Evolutionary conservation across 2,888 invertebrate species (phyloP), one percentile per base, ranked within the genome.

Genomic region (Chironomus tentans): DNA sequence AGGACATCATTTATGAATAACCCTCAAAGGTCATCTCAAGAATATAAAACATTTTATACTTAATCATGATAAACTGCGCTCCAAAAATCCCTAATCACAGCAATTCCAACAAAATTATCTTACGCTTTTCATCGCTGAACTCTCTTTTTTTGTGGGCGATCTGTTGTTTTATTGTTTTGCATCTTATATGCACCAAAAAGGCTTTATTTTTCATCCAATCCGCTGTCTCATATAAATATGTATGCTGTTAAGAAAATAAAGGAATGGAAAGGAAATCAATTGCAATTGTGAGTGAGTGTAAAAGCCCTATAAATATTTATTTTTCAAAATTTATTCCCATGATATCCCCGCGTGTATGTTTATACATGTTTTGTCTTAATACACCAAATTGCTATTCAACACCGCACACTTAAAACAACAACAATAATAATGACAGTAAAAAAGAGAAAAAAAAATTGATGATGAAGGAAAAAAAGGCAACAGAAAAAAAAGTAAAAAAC

Each of bases 281-380:
- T 65, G 65, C 65, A 21, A 65, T 65, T 65, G 65, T 65, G 65
- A 65, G 18, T 21, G 65, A 65, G 65, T 24, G 65, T 24, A 65
- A 65, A 24, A 22, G 10, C 65, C 22, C 21, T 21, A 65, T 65
- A 65, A 65, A 65, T 65, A 65, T 65, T 65, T 65, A 65, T 65
- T 65, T 65, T 21, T 65, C 65, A 56, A 65, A 65, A 65, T 65
- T 65, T 65, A 65, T 65, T 65, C 65, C 65, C 65, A 65, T 65
- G 22, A 18, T 65, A 21, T 65, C 13, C 24, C 65, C n/a, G 2
- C 65, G 21, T 18, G n/a, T 18, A 56, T 56, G 38, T 38, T 38
- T 38, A 38, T 38, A 38, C 10, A 38, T 38, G 10, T 38, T 38
- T 38, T 38, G 38, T 38, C 38, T 38, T 38, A 38, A 38, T 38